These are phyloP conservation scores for Amazona ochrocephala DNA, from an alignment of 2,797 vertebrate genomes.

Conservation along the genomic window DNA sequence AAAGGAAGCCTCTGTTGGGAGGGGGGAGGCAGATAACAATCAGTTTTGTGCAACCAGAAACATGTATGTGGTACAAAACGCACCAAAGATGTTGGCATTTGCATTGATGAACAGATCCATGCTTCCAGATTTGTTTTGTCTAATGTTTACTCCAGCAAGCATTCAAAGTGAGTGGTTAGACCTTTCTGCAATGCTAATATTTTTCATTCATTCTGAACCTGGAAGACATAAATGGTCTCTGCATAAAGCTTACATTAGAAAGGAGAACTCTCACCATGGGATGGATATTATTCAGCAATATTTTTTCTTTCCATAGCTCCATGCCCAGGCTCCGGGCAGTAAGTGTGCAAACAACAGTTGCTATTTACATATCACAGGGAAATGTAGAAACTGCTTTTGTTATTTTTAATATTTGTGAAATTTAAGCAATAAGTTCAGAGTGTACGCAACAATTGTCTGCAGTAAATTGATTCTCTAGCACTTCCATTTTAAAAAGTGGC, in stretches of 20 bases:
- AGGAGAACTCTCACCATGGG: background rate
- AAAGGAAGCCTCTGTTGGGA: rapidly evolving
- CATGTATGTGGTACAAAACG: rapidly evolving
- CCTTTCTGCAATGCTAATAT: background rate
- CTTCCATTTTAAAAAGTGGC: background rate
- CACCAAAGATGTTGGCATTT: background rate
- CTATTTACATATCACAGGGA: background rate
- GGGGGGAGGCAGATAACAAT: rapidly evolving
- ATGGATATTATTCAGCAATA: background rate
- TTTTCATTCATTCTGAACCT: background rate
- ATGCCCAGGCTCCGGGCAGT: background rate
- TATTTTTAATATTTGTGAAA: slow-evolving; percentile 22
- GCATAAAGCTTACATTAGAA: background rate
- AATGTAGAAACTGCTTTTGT: background rate
- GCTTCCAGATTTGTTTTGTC: background rate
- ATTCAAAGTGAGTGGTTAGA: background rate
- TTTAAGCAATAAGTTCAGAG: background rate
- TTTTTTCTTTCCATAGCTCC: background rate
- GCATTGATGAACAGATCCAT: background rate
- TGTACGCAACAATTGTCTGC: background rate
- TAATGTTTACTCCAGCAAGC: background rate
- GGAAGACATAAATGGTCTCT: background rate
- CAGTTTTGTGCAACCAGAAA: background rate
- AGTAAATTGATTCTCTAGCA: background rate
- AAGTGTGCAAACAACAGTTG: slow-evolving; percentile 13